These are phyloP conservation scores for Flexamia atlantica DNA, from an alignment of 2,888 invertebrate species.

Conservation along the genomic window DNA sequence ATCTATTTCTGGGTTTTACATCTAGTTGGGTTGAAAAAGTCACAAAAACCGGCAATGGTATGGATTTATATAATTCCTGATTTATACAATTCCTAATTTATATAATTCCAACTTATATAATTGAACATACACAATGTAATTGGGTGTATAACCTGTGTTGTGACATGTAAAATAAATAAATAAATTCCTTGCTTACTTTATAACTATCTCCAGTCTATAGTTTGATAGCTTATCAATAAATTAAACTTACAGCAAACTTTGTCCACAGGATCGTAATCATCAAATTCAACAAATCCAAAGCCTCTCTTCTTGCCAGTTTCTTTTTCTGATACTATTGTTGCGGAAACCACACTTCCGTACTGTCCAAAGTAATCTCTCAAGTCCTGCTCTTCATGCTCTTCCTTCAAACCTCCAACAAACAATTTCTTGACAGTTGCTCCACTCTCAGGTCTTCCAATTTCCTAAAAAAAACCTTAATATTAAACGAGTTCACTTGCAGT, in stretches of 20 bases:
- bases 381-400: slow-evolving; percentile 94
- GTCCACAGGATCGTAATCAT: slow-evolving; percentile 98
- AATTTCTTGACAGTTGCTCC: slow-evolving; percentile 96
- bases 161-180: no score
- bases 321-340: slow-evolving; percentile 94
- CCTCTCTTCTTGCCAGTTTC: slow-evolving; percentile 96
- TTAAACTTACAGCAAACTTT: slow-evolving; percentile 92
- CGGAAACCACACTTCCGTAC: slow-evolving; percentile 89
- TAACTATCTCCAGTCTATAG: no score
- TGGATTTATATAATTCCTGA: no score
- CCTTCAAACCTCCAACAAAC: slow-evolving; percentile 96
- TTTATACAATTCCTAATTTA: no score
- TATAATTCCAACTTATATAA: no score
- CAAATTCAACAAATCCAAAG: slow-evolving; percentile 97
- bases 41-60: no score
- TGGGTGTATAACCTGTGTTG: no score
- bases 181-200: no score
- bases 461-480: slow-evolving; percentile 74
- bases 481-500: no score
- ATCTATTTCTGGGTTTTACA: no score
- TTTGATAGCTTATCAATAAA: not conserved
- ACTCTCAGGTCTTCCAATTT: slow-evolving; percentile 94
- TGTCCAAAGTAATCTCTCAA: slow-evolving; percentile 88
- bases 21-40: no score
- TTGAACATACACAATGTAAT: no score